Evolutionary conservation across 2,113 vertebrate species (phyloP).

Genomic region (Pyrgilauda ruficollis): DNA sequence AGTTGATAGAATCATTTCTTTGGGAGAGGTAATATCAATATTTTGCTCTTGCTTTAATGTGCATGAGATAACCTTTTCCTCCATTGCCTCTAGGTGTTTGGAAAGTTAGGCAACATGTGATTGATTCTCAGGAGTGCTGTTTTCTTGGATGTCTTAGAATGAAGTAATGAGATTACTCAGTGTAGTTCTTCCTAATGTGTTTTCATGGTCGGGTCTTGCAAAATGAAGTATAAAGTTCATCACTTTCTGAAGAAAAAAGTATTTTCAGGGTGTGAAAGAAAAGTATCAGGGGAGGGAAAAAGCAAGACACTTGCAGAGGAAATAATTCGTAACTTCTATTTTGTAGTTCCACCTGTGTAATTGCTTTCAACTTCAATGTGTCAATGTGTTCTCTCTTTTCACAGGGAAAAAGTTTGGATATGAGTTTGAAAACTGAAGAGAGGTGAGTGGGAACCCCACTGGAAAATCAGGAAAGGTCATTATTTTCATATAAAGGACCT

Average conservation of each 20-base stretch:
- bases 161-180: neutral
- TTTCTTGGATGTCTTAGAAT: neutral
- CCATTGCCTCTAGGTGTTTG: neutral
- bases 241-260: neutral
- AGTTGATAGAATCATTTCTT: neutral
- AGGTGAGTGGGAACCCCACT: slow-evolving; percentile 59
- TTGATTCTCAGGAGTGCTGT: neutral
- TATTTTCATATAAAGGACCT: neutral
- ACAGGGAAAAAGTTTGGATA: slow-evolving; percentile 62
- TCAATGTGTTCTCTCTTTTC: slow-evolving; percentile 18
- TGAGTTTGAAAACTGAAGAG: slow-evolving; percentile 70
- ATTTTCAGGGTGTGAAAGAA: neutral
- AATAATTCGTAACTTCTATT: neutral
- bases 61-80: neutral
- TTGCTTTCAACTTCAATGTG: neutral
- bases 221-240: neutral
- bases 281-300: neutral
- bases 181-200: neutral
- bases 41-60: neutral
- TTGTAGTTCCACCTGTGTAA: neutral
- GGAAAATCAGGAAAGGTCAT: neutral
- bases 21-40: slow-evolving; percentile 68
- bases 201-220: neutral
- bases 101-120: neutral
- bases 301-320: neutral